phyloP scores from a whole-genome alignment of 53 echinoderm and acorn worm species.

The Zoroaster sp. region DNA sequence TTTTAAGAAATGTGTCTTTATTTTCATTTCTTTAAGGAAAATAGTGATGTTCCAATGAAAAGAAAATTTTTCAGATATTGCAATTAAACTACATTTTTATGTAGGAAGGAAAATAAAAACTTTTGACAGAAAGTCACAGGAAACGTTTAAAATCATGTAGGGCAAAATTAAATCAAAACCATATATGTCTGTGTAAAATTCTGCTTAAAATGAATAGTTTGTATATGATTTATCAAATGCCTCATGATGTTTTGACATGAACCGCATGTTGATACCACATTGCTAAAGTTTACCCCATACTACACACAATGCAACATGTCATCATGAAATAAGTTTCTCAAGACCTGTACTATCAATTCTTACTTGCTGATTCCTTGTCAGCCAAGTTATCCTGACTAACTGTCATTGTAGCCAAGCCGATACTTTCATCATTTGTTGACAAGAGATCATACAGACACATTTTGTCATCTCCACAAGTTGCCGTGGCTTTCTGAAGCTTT shows the following conservation, averaged over 20 bases:
- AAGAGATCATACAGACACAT: constrained; percentile 80
- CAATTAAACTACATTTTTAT: no score
- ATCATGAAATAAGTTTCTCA: neutral
- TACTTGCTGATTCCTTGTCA: constrained; percentile 26
- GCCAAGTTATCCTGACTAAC: constrained; percentile 14
- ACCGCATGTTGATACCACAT: neutral
- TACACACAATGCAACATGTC: neutral
- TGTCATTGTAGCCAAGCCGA: constrained; percentile 41
- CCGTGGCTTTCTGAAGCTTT: constrained; percentile 45
- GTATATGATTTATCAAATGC: neutral
- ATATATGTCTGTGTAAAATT: no score
- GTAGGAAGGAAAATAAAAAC: no score
- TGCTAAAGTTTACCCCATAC: neutral
- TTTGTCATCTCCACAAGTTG: constrained; percentile 55
- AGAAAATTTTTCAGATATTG: no score
- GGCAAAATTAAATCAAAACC: no score
- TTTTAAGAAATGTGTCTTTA: no score
- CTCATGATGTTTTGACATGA: neutral
- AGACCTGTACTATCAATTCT: neutral
- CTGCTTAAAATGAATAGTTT: neutral
- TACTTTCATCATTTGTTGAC: constrained; percentile 40
- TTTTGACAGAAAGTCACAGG: no score
- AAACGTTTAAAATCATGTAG: no score
- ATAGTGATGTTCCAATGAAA: no score
- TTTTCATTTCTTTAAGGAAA: no score